phyloP scores from a whole-genome alignment of 2,797 vertebrate species.

The Xenopus petersii region DNA sequence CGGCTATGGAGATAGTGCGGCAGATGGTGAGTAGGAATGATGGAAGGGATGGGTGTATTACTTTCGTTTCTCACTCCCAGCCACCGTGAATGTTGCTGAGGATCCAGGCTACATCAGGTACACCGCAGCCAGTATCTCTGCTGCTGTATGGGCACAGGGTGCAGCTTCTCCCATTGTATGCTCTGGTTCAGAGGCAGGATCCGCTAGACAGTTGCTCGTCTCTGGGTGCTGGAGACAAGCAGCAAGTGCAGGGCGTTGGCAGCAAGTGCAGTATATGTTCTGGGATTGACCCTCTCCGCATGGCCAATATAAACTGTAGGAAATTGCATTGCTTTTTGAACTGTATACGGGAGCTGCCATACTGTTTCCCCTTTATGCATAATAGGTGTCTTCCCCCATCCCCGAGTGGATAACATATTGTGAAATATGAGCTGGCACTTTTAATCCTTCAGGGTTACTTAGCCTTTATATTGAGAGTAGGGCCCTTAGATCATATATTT shows the following conservation, averaged over 20 bases:
- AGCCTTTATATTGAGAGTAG: no score
- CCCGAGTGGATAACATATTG: no score
- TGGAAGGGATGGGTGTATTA: slow-evolving; percentile 16
- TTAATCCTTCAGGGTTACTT: no score
- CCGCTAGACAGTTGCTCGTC: neutral
- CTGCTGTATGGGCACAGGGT: neutral
- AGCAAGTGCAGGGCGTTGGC: slow-evolving; percentile 37
- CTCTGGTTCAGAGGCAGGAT: no score
- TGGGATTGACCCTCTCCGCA: no score
- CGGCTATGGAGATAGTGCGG: slow-evolving; percentile 85
- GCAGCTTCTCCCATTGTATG: neutral
- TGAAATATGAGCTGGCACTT: no score
- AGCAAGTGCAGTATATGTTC: neutral
- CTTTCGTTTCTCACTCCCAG: neutral
- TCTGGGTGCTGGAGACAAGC: neutral
- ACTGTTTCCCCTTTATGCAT: no score
- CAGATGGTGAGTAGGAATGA: slow-evolving; percentile 79
- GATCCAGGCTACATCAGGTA: neutral
- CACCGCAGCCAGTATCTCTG: neutral
- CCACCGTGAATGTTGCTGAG: neutral
- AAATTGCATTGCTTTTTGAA: no score
- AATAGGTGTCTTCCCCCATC: no score
- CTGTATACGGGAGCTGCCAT: no score
- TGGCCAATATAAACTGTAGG: no score
- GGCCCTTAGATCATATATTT: no score